A percentile compares a stretch with the other conserved stretches of the same genome.
Evolutionary conservation across 2,888 invertebrate species (phyloP).

Genomic region (Apamea epomidion): DNA sequence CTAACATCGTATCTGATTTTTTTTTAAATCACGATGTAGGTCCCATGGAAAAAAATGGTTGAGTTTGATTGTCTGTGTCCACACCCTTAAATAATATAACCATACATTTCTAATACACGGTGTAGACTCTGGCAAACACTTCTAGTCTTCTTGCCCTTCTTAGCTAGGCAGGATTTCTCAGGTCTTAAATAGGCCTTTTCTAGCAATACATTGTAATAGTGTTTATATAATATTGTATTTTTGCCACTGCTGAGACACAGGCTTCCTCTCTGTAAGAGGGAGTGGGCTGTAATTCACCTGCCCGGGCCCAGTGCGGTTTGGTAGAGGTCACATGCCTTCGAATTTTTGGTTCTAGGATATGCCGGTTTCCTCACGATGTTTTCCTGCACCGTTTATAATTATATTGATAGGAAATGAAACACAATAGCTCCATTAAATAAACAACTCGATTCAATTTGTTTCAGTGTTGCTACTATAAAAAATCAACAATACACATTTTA

Average conservation of each 20-base stretch:
- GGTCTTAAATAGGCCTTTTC: too few relatives aligned
- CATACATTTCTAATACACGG: too few relatives aligned
- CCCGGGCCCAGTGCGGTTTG: not conserved
- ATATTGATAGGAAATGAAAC: constrained; percentile 2
- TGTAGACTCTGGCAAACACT: not conserved
- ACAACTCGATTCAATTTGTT: constrained; percentile 26
- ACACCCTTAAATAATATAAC: too few relatives aligned
- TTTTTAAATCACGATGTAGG: too few relatives aligned
- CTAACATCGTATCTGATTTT: too few relatives aligned
- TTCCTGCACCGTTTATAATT: not conserved
- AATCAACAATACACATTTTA: constrained; percentile 26
- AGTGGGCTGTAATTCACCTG: not conserved
- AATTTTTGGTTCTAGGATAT: not conserved
- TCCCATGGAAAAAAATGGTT: too few relatives aligned
- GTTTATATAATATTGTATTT: not conserved
- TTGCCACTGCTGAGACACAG: not conserved
- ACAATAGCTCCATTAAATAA: constrained; percentile 9
- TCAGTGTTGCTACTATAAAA: not conserved
- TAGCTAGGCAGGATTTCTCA: not conserved
- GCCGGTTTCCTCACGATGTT: not conserved
- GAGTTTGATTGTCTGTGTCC: too few relatives aligned
- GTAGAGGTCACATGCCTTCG: not conserved
- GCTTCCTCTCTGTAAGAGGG: not conserved
- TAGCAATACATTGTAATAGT: not conserved
- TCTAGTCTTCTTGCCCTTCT: not conserved